These are phyloP conservation scores for Formica selysi DNA, from an alignment of 1,140 invertebrate genomes.

Conservation along the genomic window DNA sequence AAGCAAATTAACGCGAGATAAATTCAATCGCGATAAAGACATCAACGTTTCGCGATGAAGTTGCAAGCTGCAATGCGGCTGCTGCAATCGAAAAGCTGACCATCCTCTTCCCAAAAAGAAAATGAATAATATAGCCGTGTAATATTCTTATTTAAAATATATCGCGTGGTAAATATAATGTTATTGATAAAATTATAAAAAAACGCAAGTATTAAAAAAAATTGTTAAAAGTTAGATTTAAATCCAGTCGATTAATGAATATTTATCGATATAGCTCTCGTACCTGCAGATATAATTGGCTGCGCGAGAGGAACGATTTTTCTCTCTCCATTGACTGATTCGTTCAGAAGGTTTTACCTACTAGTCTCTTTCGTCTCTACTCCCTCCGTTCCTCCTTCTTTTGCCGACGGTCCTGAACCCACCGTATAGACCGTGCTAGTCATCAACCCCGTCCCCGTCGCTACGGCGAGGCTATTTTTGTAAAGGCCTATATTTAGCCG, in stretches of 20 bases:
- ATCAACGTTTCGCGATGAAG: slow-evolving; percentile 23
- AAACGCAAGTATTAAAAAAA: not conserved
- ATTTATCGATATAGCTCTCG: not conserved
- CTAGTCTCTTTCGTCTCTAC: not conserved
- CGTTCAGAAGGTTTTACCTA: not conserved
- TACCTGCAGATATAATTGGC: not conserved
- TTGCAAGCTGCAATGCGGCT: not conserved
- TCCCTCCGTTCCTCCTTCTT: slow-evolving; percentile 5
- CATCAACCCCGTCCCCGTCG: slow-evolving; percentile 72
- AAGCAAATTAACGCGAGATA: slow-evolving; percentile 44
- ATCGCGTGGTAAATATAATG: not conserved
- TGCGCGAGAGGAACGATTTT: not conserved
- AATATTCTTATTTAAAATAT: not conserved
- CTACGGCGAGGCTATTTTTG: slow-evolving; percentile 68
- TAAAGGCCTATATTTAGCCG: slow-evolving; percentile 75
- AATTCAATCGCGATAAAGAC: slow-evolving; percentile 50
- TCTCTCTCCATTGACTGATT: not conserved
- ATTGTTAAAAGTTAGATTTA: not conserved
- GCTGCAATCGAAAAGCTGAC: slow-evolving; percentile 2
- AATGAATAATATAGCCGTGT: not conserved
- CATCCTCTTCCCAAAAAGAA: not conserved
- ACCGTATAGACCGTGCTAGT: slow-evolving; percentile 68
- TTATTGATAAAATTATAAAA: not conserved
- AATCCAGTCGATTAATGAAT: not conserved
- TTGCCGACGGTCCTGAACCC: slow-evolving; percentile 26